Conservation (phyloP, 2,888 invertebrate species). For the Microctonus hyperodae region DNA sequence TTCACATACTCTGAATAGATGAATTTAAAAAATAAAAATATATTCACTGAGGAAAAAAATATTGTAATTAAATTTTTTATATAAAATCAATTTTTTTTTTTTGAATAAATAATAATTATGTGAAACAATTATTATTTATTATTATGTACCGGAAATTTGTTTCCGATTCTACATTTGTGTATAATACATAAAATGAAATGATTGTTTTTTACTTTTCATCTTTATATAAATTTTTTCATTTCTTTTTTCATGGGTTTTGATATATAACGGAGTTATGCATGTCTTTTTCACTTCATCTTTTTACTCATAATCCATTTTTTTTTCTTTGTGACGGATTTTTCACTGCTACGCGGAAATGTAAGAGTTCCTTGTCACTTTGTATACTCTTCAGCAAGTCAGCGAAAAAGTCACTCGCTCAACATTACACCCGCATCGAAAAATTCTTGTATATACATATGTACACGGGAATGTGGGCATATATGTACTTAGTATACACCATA, state of each 20-base stretch:
- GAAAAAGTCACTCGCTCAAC: slow-evolving; percentile 32
- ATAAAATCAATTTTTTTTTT: too few species aligned
- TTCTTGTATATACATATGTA: slow-evolving; percentile 4
- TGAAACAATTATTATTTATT: too few species aligned
- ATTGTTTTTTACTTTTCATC: too few species aligned
- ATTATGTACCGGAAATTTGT: too few species aligned
- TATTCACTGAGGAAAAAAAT: too few species aligned
- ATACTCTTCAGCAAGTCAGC: slow-evolving; percentile 27
- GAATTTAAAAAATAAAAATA: too few species aligned
- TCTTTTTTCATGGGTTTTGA: neutral
- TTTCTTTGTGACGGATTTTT: slow-evolving; percentile 14
- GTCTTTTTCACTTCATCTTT: slow-evolving; percentile 16
- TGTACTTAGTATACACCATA: neutral
- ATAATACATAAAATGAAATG: too few species aligned
- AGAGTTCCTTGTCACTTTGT: slow-evolving; percentile 25
- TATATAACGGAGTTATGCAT: neutral
- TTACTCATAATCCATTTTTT: neutral
- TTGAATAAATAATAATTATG: too few species aligned
- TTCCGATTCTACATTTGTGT: too few species aligned
- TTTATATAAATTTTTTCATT: too few species aligned
- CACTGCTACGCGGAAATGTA: slow-evolving; percentile 20
- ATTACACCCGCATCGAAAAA: slow-evolving; percentile 29
- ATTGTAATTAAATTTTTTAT: too few species aligned
- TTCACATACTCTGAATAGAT: too few species aligned
- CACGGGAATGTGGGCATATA: neutral